These are phyloP conservation scores for Sebastes itinus DNA, from an alignment of 2,797 vertebrate genomes.

Conservation along the genomic window DNA sequence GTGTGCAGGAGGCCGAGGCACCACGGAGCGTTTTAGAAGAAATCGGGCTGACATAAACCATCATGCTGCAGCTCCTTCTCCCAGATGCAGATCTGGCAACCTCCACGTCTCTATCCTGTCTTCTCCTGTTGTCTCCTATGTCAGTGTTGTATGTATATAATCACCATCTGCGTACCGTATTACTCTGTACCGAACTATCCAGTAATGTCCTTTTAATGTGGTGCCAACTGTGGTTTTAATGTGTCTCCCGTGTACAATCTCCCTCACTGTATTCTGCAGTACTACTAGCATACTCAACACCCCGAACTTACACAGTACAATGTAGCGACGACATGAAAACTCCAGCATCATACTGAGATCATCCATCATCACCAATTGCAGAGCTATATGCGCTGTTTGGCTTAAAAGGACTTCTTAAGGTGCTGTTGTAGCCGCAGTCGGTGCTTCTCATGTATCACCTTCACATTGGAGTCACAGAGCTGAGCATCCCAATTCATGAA, in stretches of 20 bases:
- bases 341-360: constrained; percentile 29
- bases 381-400: constrained; percentile 17
- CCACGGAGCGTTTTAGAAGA: constrained; percentile 98
- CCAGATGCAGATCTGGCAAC: constrained; percentile 34
- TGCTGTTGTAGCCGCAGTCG: constrained; percentile 27
- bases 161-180: constrained; percentile 54
- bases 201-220: constrained; percentile 59
- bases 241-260: constrained; percentile 51
- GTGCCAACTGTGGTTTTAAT: constrained; percentile 70
- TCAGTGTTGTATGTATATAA: constrained; percentile 80
- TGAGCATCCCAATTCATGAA: neutral
- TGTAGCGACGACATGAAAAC: constrained; percentile 67
- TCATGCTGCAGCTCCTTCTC: constrained; percentile 28
- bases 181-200: constrained; percentile 48
- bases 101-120: constrained; percentile 80
- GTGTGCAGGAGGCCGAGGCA: constrained; percentile 96
- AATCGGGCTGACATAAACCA: constrained; percentile 95
- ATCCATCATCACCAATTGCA: constrained; percentile 4
- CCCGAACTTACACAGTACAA: constrained; percentile 43
- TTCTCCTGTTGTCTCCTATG: constrained; percentile 77
- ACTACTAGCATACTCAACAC: constrained; percentile 1
- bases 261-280: constrained; percentile 37
- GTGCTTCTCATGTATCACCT: constrained; percentile 3
- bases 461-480: neutral
- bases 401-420: constrained; percentile 20